Conservation (phyloP, 2,797 vertebrate species). For the Malacoraja senta region DNA sequence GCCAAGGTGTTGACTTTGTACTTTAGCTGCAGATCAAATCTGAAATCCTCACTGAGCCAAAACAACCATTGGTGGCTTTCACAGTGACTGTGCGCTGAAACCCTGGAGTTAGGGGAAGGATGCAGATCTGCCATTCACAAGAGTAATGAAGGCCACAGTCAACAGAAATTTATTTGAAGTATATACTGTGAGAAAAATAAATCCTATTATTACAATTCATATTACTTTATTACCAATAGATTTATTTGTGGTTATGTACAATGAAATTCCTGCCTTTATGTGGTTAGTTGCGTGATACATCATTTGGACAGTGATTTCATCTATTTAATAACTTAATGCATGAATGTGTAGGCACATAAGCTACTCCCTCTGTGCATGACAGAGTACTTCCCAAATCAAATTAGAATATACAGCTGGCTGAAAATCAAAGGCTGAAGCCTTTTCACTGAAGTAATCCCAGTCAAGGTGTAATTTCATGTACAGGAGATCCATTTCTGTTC, state of each 20-base stretch:
- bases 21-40: not conserved
- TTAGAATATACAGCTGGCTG: not conserved
- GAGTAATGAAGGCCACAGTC: not conserved
- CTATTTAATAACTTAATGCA: not conserved
- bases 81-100: not conserved
- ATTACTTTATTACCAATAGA: not conserved
- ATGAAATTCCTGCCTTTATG: not conserved
- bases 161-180: not conserved
- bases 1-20: not conserved
- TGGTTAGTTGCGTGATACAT: not conserved
- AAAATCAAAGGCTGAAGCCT: not conserved
- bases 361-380: not conserved
- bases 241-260: not conserved
- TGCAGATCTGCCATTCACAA: not conserved
- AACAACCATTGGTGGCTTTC: not conserved
- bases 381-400: not conserved
- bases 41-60: not conserved
- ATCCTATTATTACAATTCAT: not conserved
- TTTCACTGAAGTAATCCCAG: not conserved
- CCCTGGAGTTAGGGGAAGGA: not conserved
- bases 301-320: slow-evolving; percentile 1
- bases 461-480: not conserved
- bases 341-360: not conserved
- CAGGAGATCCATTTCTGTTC: not conserved
- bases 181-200: not conserved